Base-by-base conservation (phyloP, 1,140 invertebrate genomes). In the Drosophila melanogaster region DNA sequence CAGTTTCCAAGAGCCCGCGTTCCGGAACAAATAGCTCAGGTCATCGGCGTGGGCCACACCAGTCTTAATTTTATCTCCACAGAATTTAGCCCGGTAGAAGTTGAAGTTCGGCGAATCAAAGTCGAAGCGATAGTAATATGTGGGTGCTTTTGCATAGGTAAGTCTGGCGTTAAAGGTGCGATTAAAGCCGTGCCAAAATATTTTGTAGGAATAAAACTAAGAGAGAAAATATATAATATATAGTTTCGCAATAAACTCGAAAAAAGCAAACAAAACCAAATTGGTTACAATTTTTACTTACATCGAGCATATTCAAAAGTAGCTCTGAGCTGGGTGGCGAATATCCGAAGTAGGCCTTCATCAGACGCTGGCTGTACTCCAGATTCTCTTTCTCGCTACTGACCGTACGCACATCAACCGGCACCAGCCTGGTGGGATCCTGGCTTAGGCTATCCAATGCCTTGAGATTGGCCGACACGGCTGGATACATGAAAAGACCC, bases 1-100 rank as follows among this genome's bases (percentile, higher is more conserved):
- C 80, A 92, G 67, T 60, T 93, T 93, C 40, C 81, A 80, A 19
- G 92, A 92, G 33, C 93, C 66, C 22, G 67, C 59, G 30, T 92
- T 93, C 59, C 93, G 91, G 74, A 95, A 96, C 38, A 95, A 73
- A 84, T 95, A 95, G 44, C 94, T 93, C 0, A 95, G 30, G 57
- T 96, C 95, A 62, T 96, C 95, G 0, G 93, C 94, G 84, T 96
- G 95, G 67, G 93, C 93, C 6, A 94, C 93, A 0, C 91, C 91
- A n/a, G 38, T 15, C 22, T 78, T 66, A 1, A 86, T 65, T 3
- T 86, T 77, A 7, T 85, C 70, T 1, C 80, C 91, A 41, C 89
- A 91, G 44, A 90, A 92, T 35, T 93, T 92, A 74, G 51, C 10
- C 4, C 91, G 75, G 38, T 66, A 77, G 41, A 92, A 85, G 56